Percentiles rank a stretch among this genome's conserved stretches.
These are phyloP conservation scores for Drosophila greeni DNA, from an alignment of 2,888 invertebrate species.

Conservation along the genomic window DNA sequence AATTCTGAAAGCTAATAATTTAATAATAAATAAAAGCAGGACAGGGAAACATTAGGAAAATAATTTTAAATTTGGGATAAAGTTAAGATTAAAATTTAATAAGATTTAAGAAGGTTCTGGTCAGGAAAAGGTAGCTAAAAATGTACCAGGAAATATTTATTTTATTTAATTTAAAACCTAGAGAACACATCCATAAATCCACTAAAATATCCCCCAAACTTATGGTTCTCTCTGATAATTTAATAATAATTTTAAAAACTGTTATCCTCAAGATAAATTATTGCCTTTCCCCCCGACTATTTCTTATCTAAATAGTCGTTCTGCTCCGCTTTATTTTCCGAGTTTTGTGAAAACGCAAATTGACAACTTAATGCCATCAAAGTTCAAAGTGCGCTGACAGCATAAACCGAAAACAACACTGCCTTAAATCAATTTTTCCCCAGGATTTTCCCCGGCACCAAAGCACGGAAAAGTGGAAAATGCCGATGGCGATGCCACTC, in stretches of 20 bases:
- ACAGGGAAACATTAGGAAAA: not conserved
- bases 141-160: not conserved
- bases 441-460: not conserved
- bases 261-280: not conserved
- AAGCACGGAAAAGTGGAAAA: slow-evolving; percentile 17
- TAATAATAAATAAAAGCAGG: not conserved
- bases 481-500: slow-evolving; percentile 25
- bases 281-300: no score
- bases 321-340: not conserved
- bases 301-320: not conserved
- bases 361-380: slow-evolving; percentile 73
- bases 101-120: not conserved
- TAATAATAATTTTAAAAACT: not conserved
- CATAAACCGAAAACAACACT: slow-evolving; percentile 29
- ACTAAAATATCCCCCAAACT: not conserved
- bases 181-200: no score
- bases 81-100: not conserved
- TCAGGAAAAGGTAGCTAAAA: accelerated
- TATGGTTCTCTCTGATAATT: not conserved
- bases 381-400: slow-evolving; percentile 68
- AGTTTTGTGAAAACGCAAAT: slow-evolving; percentile 56
- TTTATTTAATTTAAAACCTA: not conserved
- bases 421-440: slow-evolving; percentile 7
- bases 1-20: not conserved
- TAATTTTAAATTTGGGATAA: not conserved